These are phyloP conservation scores for Condylostylus longicornis DNA, from an alignment of 1,140 invertebrate species.

Conservation along the genomic window DNA sequence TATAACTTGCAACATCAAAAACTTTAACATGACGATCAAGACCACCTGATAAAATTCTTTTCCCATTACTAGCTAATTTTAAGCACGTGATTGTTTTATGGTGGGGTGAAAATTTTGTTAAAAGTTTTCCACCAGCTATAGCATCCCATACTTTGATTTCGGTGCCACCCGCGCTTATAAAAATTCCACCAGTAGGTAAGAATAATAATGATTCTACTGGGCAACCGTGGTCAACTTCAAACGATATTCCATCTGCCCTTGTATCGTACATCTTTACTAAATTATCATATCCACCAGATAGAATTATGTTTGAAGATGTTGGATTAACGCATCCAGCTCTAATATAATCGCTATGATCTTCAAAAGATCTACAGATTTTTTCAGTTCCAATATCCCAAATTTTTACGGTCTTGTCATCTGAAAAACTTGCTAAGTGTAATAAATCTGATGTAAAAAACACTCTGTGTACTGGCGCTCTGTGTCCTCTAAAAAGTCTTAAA, in stretches of 20 bases:
- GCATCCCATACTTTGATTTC: slow-evolving; percentile 90
- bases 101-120: slow-evolving; percentile 67
- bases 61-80: slow-evolving; percentile 59
- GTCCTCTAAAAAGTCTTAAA: slow-evolving; percentile 46
- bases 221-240: slow-evolving; percentile 71
- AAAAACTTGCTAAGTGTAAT: slow-evolving; percentile 70
- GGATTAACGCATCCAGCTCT: slow-evolving; percentile 66
- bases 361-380: slow-evolving; percentile 48
- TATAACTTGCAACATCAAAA: slow-evolving; percentile 75
- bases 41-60: slow-evolving; percentile 72
- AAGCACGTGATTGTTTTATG: slow-evolving; percentile 89
- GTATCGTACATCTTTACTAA: slow-evolving; percentile 80
- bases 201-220: slow-evolving; percentile 85
- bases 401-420: slow-evolving; percentile 80
- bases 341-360: slow-evolving; percentile 68
- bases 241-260: slow-evolving; percentile 45
- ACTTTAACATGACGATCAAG: slow-evolving; percentile 90
- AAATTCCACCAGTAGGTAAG: slow-evolving; percentile 75
- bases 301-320: slow-evolving; percentile 53
- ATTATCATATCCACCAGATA: slow-evolving; percentile 90
- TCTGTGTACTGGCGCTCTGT: slow-evolving; percentile 54
- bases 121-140: slow-evolving; percentile 64
- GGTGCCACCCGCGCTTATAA: slow-evolving; percentile 82
- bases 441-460: slow-evolving; percentile 69
- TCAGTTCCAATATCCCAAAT: slow-evolving; percentile 85